Evolutionary conservation across 2,797 vertebrate species (phyloP).

Genomic region (Manis pentadactyla): DNA sequence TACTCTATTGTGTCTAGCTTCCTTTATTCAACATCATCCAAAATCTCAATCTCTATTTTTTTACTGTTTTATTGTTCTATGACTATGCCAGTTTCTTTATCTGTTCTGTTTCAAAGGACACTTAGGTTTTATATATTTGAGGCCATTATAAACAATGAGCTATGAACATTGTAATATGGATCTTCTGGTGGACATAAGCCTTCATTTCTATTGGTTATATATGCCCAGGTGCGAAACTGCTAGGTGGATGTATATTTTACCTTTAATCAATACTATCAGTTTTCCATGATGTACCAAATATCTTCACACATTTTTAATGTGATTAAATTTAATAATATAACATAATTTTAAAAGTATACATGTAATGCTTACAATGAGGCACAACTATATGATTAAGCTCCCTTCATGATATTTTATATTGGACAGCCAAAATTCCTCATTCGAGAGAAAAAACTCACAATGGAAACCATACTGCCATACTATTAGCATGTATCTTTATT

Average conservation of each 20-base stretch:
- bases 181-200: not conserved
- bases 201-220: not conserved
- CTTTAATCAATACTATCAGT: not conserved
- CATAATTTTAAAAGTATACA: not conserved
- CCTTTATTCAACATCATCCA: not conserved
- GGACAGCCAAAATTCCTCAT: not conserved
- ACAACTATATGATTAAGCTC: not conserved
- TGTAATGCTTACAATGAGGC: slow-evolving; percentile 8
- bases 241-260: not conserved
- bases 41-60: not conserved
- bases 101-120: not conserved
- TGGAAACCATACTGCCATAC: not conserved
- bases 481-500: not conserved
- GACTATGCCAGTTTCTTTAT: not conserved
- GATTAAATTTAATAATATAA: not conserved
- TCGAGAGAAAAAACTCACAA: not conserved
- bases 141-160: not conserved
- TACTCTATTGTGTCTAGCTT: not conserved
- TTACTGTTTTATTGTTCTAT: not conserved
- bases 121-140: not conserved
- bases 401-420: not conserved
- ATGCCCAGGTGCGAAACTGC: not conserved
- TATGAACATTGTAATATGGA: not conserved
- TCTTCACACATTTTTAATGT: not conserved
- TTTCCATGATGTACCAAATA: not conserved